Evolutionary conservation across 2,888 invertebrate genomes (phyloP).

Genomic region (Dasysyrphus tricinctus): DNA sequence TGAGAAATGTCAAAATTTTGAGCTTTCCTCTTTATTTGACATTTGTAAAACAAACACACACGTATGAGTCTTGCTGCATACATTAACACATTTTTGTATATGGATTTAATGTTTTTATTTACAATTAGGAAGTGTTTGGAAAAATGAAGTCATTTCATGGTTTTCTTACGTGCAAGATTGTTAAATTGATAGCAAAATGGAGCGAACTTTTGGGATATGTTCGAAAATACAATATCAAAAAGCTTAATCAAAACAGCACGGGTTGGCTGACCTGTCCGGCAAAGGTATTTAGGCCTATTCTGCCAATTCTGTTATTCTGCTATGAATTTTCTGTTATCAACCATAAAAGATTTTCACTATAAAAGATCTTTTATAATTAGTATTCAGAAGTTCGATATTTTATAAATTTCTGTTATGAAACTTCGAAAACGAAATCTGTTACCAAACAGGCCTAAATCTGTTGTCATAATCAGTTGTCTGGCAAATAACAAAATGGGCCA

Average conservation of each 20-base stretch:
- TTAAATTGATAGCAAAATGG: not conserved
- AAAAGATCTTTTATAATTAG: too few relatives aligned
- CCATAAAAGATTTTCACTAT: too few relatives aligned
- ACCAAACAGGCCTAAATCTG: too few relatives aligned
- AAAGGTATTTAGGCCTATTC: too few relatives aligned
- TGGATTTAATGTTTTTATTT: slow-evolving; percentile 68
- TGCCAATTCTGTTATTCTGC: too few relatives aligned
- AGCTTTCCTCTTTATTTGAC: slow-evolving; percentile 53
- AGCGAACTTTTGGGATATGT: not conserved
- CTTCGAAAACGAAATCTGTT: too few relatives aligned
- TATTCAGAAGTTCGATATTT: too few relatives aligned
- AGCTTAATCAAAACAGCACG: not conserved
- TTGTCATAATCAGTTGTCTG: too few relatives aligned
- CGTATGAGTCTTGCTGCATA: not conserved
- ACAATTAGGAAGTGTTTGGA: slow-evolving; percentile 56
- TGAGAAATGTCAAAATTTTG: slow-evolving; percentile 39
- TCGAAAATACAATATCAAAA: not conserved
- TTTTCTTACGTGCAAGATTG: not conserved
- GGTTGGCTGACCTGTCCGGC: too few relatives aligned
- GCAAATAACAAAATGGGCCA: too few relatives aligned
- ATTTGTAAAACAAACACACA: slow-evolving; percentile 19
- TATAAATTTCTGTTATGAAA: too few relatives aligned
- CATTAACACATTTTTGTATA: slow-evolving; percentile 13
- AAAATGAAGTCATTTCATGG: not conserved
- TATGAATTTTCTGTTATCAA: too few relatives aligned